A percentile compares a stretch with the other conserved stretches of the same genome.
phyloP scores from a whole-genome alignment of 2,113 vertebrate species.

The Scophthalmus maximus region DNA sequence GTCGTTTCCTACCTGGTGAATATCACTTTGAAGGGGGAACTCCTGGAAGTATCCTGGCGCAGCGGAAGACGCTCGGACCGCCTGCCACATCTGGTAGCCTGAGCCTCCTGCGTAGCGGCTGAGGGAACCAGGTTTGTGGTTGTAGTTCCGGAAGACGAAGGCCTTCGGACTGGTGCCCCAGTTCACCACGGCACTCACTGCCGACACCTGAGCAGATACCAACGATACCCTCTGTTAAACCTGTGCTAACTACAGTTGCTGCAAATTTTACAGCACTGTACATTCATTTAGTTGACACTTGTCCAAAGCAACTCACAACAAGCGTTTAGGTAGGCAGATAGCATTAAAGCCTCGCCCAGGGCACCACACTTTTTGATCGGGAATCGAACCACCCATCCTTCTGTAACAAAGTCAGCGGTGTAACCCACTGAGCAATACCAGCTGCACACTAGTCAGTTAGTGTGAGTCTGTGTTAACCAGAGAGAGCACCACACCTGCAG shows the following conservation, averaged over 20 bases:
- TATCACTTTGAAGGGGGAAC: slow-evolving; percentile 78
- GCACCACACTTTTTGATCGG: too few species aligned
- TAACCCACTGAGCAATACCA: too few species aligned
- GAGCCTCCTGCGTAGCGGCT: slow-evolving; percentile 80
- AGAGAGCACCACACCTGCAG: too few species aligned
- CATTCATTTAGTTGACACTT: too few species aligned
- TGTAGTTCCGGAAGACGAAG: slow-evolving; percentile 84
- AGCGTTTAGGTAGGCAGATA: too few species aligned
- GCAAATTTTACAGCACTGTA: too few species aligned
- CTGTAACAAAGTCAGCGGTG: too few species aligned
- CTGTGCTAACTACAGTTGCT: neutral
- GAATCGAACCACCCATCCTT: too few species aligned
- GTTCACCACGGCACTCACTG: slow-evolving; percentile 83
- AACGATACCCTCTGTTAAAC: neutral
- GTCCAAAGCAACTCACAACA: too few species aligned
- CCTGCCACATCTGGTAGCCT: slow-evolving; percentile 80
- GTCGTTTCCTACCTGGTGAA: slow-evolving; percentile 78
- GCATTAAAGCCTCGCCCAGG: too few species aligned
- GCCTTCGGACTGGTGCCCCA: slow-evolving; percentile 82
- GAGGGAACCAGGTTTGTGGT: slow-evolving; percentile 77
- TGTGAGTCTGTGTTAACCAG: too few species aligned
- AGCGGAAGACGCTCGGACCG: slow-evolving; percentile 82
- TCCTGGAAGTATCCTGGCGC: slow-evolving; percentile 84
- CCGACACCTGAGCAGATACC: slow-evolving; percentile 75
- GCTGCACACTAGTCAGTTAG: too few species aligned